Evolutionary conservation across 2,797 vertebrate genomes (phyloP), one percentile per base, ranked within the genome.

Genomic region (Hydrocynus forskahlii): DNA sequence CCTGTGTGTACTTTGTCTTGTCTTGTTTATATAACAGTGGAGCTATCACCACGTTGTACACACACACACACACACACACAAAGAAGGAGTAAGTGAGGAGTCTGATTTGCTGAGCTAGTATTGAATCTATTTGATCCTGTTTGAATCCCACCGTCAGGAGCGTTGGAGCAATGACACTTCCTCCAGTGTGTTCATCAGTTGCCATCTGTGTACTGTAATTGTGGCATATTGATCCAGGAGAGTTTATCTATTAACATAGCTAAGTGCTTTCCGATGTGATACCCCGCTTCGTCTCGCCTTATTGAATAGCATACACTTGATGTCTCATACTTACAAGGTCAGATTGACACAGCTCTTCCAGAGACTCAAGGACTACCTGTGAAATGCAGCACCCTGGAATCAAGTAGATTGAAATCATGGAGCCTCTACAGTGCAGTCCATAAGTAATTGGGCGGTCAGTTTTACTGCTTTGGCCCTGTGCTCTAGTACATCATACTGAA

Each of bases 101-200:
- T 88, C 86, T 85, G 75, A 80, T 84, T 88, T 89, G 89, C 89
- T 87, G 85, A 84, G 72, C 45, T 76, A 52, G 79, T 75, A 89
- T 88, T 88, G 89, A 89, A 76, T 83, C 0, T 0, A 8, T 91
- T 90, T 75, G 84, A 92, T 89, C 76, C 77, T 85, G 64, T 86
- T 84, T 71, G 87, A 89, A 92, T 91, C 88, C 88, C 86, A 83
- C 86, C 77, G 78, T 79, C 57, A 64, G 81, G 40, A 78, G 81
- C 52, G 75, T 67, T 59, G 86, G 87, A 87, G 81, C 54, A 0
- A n/a, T 67, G 81, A 86, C 87, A 88, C 83, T 87, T 82, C 52
- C 86, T 75, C 83, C 88, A 88, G 87, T 80, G 12, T 88, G 87
- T 88, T 92, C 87, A 90, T 92, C 91, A 92, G 86, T 91, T 91